Conservation (phyloP, 2,888 invertebrate genomes). For the Electrophaes corylata region DNA sequence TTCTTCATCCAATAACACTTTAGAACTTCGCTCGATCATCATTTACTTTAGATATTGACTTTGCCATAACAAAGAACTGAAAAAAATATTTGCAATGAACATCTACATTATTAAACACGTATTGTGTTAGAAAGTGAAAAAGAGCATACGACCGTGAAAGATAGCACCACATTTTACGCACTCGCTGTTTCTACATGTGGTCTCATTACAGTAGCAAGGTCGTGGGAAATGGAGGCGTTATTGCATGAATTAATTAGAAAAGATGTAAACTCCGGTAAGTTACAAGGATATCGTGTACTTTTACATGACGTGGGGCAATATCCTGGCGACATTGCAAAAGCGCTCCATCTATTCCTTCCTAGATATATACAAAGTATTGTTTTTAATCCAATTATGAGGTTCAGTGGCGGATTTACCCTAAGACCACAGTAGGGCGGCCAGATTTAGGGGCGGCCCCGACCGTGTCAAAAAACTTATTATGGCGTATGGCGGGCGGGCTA, state of each 20-base stretch:
- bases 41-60: too few species aligned
- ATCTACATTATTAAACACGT: neutral
- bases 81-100: neutral
- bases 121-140: conserved; percentile 18
- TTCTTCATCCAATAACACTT: too few species aligned
- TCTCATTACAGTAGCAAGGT: conserved; percentile 17
- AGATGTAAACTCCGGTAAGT: conserved; percentile 25
- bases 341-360: conserved; percentile 4
- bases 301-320: conserved; percentile 21
- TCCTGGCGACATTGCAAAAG: conserved; percentile 14
- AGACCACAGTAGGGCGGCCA: too few species aligned
- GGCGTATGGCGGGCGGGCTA: too few species aligned
- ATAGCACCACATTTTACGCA: conserved; percentile 13
- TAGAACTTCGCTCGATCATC: too few species aligned
- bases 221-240: conserved; percentile 23
- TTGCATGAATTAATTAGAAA: conserved; percentile 28
- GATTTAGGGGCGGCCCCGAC: too few species aligned
- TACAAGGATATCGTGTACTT: conserved; percentile 21
- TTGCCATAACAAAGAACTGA: too few species aligned
- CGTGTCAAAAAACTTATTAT: too few species aligned
- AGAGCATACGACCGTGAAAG: conserved; percentile 19
- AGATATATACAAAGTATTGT: neutral
- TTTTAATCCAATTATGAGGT: too few species aligned
- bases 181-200: conserved; percentile 9
- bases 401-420: too few species aligned